These are phyloP conservation scores for Gallinago media DNA, from an alignment of 2,113 vertebrate genomes.

Conservation along the genomic window DNA sequence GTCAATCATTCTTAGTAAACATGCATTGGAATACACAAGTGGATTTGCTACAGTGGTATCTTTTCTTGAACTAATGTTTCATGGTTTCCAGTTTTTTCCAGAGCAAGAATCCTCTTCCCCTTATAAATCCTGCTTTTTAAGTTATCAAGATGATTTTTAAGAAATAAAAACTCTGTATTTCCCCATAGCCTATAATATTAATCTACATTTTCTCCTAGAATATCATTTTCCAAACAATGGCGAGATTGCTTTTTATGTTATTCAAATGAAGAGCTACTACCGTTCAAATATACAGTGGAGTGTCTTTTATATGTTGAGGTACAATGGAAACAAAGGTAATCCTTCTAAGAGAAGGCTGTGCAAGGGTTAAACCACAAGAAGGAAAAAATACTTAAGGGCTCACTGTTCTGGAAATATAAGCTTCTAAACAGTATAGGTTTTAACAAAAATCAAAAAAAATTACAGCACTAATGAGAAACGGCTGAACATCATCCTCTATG, in stretches of 20 bases:
- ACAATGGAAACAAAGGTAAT: not conserved
- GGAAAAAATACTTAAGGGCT: not conserved
- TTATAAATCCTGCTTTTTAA: not conserved
- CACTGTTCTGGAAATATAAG: not conserved
- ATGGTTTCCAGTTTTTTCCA: not conserved
- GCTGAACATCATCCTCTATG: not conserved
- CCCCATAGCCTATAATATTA: not conserved
- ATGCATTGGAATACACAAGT: not conserved
- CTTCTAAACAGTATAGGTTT: not conserved
- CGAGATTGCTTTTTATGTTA: not conserved
- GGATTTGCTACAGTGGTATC: not conserved
- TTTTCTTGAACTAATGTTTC: not conserved
- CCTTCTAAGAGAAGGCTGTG: not conserved
- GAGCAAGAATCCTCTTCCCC: not conserved
- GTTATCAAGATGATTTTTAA: not conserved
- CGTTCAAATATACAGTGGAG: not conserved
- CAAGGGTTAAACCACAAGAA: not conserved
- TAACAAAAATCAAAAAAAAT: not conserved
- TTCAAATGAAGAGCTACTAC: not conserved
- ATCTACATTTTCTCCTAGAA: not conserved
- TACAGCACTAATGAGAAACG: not conserved
- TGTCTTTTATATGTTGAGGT: not conserved
- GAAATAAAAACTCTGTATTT: not conserved
- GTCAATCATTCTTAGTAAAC: not conserved
- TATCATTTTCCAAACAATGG: not conserved